These are phyloP conservation scores for Ectropis crepuscularia DNA, from an alignment of 2,888 invertebrate genomes.

Conservation along the genomic window DNA sequence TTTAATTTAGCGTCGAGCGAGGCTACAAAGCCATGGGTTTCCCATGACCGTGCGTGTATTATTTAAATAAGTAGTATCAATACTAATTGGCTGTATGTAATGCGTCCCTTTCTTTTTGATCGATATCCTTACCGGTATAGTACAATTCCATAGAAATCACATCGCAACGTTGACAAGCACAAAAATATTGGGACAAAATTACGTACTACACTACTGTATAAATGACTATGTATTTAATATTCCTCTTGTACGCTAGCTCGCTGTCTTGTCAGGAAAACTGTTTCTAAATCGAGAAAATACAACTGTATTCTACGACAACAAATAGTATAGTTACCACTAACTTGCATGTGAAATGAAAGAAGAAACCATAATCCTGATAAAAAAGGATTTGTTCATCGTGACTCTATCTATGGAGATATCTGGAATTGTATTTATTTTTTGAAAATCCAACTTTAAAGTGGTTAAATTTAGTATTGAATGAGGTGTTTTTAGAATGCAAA, in stretches of 20 bases:
- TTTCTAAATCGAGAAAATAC: conserved; percentile 52
- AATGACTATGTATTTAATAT: conserved; percentile 45
- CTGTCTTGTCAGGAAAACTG: conserved; percentile 63
- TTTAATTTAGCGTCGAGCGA: no score
- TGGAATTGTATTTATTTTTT: no score
- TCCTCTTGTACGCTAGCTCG: conserved; percentile 56
- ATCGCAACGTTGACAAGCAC: conserved; percentile 41
- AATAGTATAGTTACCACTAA: not conserved
- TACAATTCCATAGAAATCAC: conserved; percentile 24
- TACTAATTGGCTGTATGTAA: no score
- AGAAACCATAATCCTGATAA: no score
- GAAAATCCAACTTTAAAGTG: no score
- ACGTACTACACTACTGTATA: conserved; percentile 34
- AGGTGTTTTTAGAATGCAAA: no score
- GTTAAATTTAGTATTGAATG: no score
- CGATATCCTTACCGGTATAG: not conserved
- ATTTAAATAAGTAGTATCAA: no score
- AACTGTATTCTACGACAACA: conserved; percentile 35
- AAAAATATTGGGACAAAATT: conserved; percentile 46
- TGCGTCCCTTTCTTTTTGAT: not conserved
- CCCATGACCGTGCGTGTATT: no score
- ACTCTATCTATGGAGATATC: no score
- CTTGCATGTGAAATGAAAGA: not conserved
- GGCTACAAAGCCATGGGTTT: no score
- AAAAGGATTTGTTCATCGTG: no score